Base-by-base conservation (phyloP, 2,113 vertebrate species). In the Perca flavescens region DNA sequence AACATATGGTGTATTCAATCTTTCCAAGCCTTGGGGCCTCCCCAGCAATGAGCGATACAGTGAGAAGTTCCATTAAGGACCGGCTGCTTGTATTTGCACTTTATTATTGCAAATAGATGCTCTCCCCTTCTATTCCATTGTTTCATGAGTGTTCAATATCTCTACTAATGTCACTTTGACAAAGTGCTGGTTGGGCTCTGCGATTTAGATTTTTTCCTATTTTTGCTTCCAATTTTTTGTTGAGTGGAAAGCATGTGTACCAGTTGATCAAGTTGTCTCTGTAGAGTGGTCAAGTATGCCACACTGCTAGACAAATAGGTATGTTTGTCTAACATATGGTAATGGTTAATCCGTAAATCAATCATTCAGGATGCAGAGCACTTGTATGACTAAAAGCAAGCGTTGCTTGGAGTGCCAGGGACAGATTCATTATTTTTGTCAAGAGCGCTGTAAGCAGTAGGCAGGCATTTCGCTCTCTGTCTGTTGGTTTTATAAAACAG, bases 1-100 rank as follows among this genome's bases (percentile, higher is more conserved):
- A 92, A 86, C 90, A 92, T 92, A 92, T 93, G 91, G 91, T 69
- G 74, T 86, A 81, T 91, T 93, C 89, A 92, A 91, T 94, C 94
- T 92, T 88, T 85, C 75, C 80, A 80, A 89, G 88, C 92, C 91
- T 88, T 82, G 88, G 85, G 88, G 89, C 84, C 83, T 83, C 73
- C 57, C 54, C 40, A 43, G 82, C 90, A 80, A 90, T 89, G 86
- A 91, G 80, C 36, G 67, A 91, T 93, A 85, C 83, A 83, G 85
- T 79, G 78, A 87, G 79, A 77, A 84, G 85, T 81, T 91, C 88
- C 90, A 93, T 93, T 93, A 92, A 77, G 75, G 88, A 83, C 57
- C 78, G 87, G 79, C 89, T 91, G 88, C 86, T 91, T 85, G 85
- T 84, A 85, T 90, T 91, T 91, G 82, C 76, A 84, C 88, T 89